Evolutionary conservation across 2,888 invertebrate genomes (phyloP), one percentile per base, ranked within the genome.

Genomic region (Ectemnius cavifrons): DNA sequence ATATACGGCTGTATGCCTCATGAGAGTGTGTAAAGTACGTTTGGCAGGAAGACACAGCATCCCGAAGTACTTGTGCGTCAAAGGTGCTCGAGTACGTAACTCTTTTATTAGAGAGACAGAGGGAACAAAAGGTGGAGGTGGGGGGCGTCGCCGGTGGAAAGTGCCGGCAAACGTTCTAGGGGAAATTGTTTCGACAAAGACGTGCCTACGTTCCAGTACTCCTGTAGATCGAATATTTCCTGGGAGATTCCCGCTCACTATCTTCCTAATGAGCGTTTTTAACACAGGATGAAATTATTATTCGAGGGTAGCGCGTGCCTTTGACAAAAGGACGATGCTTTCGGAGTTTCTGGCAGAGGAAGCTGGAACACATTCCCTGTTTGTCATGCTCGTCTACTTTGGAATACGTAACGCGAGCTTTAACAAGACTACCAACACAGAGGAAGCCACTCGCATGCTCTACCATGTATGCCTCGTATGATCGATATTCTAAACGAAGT

Each of bases 21-120:
- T 23, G 23, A 37, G 37, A 6, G 37, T 37, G 37, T 6, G 37
- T 11, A 37, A 37, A 37, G 59, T 60, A 68, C 68, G 47, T 27
- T 18, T 37, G 0, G 37, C 37, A 6, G 8, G 37, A 37, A 37
- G 37, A 0, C 37, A 37, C 37, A 37, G 37, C 37, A 37, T 37
- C 8, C 8, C 6, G 8, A 37, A 37, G 37, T 37, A 37, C 2
- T 75, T 71, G 65, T 49, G 63, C 67, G 65, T 70, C 69, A 58
- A 61, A 61, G 67, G 67, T 75, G 75, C 67, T 71, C 59, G 73
- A 78, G 71, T 71, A 37, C 37, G 37, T 8, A 69, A 65, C 73
- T 70, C 63, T 78, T 68, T 75, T 80, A 77, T 78, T 71, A 71
- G 70, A 57, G 67, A 45, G 37, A 37, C 6, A 6, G 37, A 8